A percentile compares a stretch with the other conserved stretches of the same genome.
Conservation (phyloP, 92 coral and sea anemone species). For the Galaxea fascicularis region DNA sequence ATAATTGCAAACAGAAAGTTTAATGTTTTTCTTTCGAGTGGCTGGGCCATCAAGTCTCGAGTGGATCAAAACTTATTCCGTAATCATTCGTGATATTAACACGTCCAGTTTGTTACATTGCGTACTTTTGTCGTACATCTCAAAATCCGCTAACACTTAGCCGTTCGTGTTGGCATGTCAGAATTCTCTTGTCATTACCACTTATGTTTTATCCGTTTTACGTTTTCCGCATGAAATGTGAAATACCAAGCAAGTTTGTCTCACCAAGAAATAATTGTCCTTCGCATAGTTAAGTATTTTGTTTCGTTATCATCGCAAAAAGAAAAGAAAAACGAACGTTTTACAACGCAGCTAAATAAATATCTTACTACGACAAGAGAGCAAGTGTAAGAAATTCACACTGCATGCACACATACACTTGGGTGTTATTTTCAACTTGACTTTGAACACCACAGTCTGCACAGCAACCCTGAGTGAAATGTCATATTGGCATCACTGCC, state of each 20-base stretch:
- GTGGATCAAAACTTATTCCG: slow-evolving; percentile 42
- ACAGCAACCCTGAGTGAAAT: not conserved
- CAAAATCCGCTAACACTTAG: not conserved
- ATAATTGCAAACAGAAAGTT: slow-evolving; percentile 31
- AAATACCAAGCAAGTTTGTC: slow-evolving; percentile 19
- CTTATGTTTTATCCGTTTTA: not conserved
- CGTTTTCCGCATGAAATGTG: not conserved
- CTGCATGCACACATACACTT: not conserved
- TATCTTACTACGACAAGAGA: slow-evolving; percentile 2
- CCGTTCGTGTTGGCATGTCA: not conserved
- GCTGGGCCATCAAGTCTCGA: slow-evolving; percentile 34
- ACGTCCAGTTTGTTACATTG: slow-evolving; percentile 25
- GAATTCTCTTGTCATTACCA: not conserved
- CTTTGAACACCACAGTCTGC: not conserved
- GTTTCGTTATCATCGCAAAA: not conserved
- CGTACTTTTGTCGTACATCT: not conserved
- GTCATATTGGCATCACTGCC: not conserved
- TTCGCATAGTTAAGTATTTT: slow-evolving; percentile 31
- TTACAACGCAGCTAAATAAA: slow-evolving; percentile 10
- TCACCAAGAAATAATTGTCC: not conserved
- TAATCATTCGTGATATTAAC: slow-evolving; percentile 32
- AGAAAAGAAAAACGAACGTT: slow-evolving; percentile 28
- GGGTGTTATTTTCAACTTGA: not conserved
- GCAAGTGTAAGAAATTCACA: not conserved
- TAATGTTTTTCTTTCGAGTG: slow-evolving; percentile 44